These are phyloP conservation scores for Hapalemur alaotrensis DNA, from an alignment of 2,797 vertebrate genomes.

Conservation along the genomic window DNA sequence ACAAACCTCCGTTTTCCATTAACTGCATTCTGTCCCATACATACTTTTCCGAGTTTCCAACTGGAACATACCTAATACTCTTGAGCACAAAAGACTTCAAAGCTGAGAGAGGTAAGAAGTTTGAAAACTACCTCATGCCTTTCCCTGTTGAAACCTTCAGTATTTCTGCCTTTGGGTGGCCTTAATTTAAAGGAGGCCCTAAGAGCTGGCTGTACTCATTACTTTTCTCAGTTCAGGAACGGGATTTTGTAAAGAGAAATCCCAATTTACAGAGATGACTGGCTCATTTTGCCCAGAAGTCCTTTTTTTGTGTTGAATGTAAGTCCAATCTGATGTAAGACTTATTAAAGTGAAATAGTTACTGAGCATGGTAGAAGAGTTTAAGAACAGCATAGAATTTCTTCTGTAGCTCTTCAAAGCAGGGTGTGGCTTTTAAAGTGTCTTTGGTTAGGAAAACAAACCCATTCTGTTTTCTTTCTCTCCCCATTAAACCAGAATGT, in stretches of 20 bases:
- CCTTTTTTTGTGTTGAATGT: neutral
- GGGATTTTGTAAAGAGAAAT: neutral
- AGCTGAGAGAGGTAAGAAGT: neutral
- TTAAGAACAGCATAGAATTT: neutral
- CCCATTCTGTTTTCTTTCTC: neutral
- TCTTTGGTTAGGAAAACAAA: neutral
- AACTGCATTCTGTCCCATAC: too few species aligned
- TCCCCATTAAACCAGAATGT: neutral
- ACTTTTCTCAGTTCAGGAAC: neutral
- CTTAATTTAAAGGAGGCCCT: neutral
- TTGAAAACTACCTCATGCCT: neutral
- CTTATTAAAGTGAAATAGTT: neutral
- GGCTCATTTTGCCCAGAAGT: neutral
- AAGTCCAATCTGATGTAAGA: neutral
- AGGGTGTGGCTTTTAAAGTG: neutral
- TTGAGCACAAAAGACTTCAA: neutral
- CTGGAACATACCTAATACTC: neutral
- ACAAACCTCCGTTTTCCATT: too few species aligned
- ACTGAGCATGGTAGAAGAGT: neutral
- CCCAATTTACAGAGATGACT: neutral
- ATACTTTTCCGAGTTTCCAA: too few species aligned
- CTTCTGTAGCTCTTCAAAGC: neutral
- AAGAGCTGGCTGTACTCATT: neutral
- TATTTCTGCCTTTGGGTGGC: neutral
- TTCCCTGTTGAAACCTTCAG: neutral